phyloP scores from a whole-genome alignment of 37 sponge, comb jelly and placozoan genomes.

The Halisarca cf. caerulea region DNA sequence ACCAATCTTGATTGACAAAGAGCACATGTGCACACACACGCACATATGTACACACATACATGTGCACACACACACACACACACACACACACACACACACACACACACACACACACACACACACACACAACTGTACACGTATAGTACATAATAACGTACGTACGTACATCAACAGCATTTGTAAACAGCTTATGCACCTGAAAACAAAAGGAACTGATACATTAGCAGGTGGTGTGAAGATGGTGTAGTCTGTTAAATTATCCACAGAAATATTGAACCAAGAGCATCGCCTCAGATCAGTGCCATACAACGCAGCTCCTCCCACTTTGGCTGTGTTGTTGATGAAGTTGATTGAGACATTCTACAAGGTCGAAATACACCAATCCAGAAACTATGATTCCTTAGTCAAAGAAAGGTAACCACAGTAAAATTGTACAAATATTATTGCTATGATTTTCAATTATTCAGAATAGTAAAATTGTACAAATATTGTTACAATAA shows the following conservation, averaged over 20 bases:
- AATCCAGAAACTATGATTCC: too few species aligned
- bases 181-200: constrained; percentile 1
- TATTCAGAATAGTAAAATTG: too few species aligned
- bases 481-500: too few species aligned
- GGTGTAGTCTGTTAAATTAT: not conserved
- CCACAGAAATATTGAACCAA: not conserved
- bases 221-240: constrained; percentile 22
- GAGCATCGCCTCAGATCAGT: not conserved
- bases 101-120: too few species aligned
- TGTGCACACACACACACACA: not conserved
- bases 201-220: not conserved
- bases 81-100: too few species aligned
- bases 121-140: too few species aligned
- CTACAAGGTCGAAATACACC: not conserved
- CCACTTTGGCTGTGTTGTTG: not conserved
- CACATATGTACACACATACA: not conserved
- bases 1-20: not conserved
- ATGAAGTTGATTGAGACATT: not conserved
- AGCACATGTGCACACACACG: not conserved
- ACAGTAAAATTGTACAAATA: too few species aligned
- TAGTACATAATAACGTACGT: too few species aligned
- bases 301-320: constrained; percentile 15
- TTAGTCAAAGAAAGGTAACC: too few species aligned
- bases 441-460: too few species aligned
- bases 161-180: too few species aligned